These are phyloP conservation scores for Eurosta solidaginis DNA, from an alignment of 1,140 invertebrate genomes.

Conservation along the genomic window DNA sequence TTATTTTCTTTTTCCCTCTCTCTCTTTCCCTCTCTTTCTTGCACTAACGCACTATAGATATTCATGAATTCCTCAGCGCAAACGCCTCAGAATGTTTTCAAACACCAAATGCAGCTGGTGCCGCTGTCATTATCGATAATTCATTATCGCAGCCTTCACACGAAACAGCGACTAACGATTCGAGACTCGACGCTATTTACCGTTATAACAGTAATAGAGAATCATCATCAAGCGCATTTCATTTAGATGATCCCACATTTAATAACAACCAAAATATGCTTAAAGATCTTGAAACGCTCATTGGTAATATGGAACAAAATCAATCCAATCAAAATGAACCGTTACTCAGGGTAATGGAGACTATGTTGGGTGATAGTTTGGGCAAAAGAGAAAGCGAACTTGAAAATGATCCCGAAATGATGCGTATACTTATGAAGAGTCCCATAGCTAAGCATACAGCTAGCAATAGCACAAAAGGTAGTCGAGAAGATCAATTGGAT, in stretches of 20 bases:
- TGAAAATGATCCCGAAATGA: constrained; percentile 52
- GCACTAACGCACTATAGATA: constrained; percentile 49
- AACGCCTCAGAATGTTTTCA: constrained; percentile 55
- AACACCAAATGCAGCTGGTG: constrained; percentile 40
- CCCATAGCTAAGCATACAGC: constrained; percentile 42
- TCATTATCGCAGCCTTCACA: constrained; percentile 14
- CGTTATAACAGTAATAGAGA: constrained; percentile 32
- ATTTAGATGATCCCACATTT: constrained; percentile 42
- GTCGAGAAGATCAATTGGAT: constrained; percentile 26
- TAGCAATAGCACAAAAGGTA: not conserved
- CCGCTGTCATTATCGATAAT: constrained; percentile 24
- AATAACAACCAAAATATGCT: constrained; percentile 44
- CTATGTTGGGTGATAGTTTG: constrained; percentile 10
- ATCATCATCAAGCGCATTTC: constrained; percentile 46
- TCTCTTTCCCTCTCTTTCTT: constrained; percentile 31
- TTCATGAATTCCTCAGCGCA: constrained; percentile 55
- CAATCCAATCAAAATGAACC: constrained; percentile 56
- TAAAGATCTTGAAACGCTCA: constrained; percentile 58
- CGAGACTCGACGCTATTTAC: constrained; percentile 27
- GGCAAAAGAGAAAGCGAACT: constrained; percentile 43
- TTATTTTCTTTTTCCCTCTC: constrained; percentile 21
- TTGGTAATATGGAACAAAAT: constrained; percentile 57
- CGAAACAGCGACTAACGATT: constrained; percentile 14
- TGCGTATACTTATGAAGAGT: constrained; percentile 55
- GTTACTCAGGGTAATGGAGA: constrained; percentile 39